These are phyloP conservation scores for Arctocebus calabarensis DNA, from an alignment of 2,797 vertebrate species.

Conservation along the genomic window DNA sequence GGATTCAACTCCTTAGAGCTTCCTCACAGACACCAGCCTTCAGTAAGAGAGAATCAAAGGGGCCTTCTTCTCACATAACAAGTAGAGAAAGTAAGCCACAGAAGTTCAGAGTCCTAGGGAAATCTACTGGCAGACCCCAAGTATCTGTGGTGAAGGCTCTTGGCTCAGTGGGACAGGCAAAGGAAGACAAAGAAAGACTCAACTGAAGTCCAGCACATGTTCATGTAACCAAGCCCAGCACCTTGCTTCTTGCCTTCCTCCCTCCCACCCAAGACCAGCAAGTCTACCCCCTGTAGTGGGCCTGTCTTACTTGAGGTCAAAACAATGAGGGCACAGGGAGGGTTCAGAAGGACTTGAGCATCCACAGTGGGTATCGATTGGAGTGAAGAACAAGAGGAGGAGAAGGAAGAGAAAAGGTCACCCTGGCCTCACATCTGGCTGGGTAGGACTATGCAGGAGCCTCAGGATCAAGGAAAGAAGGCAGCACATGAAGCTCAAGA, in stretches of 20 bases:
- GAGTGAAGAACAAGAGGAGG: too few relatives aligned
- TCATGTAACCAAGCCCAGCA: neutral
- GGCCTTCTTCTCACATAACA: neutral
- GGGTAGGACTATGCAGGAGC: neutral
- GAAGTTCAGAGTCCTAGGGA: neutral
- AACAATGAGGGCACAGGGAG: accelerated
- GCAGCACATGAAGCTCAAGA: accelerated
- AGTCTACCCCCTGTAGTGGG: neutral
- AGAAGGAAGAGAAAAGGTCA: too few relatives aligned
- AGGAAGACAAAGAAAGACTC: neutral
- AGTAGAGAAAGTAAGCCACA: neutral
- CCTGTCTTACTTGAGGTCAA: neutral
- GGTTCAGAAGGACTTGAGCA: neutral
- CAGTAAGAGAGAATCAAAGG: neutral
- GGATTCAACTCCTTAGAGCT: neutral
- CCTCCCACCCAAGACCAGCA: neutral
- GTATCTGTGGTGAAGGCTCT: neutral
- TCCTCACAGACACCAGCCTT: neutral
- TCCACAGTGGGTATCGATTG: too few relatives aligned
- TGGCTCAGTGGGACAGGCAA: neutral
- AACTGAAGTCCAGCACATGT: neutral
- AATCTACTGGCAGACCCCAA: too few relatives aligned
- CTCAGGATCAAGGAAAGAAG: neutral
- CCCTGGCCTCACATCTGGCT: neutral
- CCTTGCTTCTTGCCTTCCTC: neutral